phyloP scores from a whole-genome alignment of 2,113 vertebrate genomes.

The Rhadina sibilatrix region DNA sequence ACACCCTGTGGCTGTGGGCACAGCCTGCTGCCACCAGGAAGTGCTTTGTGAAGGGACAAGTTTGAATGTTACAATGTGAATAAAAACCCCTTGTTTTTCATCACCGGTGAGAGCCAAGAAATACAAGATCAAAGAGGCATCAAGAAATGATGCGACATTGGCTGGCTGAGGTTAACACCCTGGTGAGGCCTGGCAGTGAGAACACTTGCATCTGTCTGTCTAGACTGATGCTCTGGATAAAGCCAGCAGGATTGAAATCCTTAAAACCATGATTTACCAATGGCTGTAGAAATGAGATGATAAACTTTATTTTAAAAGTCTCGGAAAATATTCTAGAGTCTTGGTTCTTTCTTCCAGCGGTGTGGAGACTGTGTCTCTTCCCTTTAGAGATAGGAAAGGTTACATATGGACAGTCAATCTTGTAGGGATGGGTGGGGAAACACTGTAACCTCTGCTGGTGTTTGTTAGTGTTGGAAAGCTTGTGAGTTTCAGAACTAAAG shows the following conservation, averaged over 20 bases:
- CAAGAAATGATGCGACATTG: fast-evolving
- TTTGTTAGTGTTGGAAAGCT: background rate
- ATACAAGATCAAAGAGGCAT: background rate
- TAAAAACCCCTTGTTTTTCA: background rate
- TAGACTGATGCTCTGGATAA: background rate
- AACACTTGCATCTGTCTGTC: background rate
- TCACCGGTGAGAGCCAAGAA: background rate
- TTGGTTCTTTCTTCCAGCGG: background rate
- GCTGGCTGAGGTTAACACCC: background rate
- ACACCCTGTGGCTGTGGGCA: background rate
- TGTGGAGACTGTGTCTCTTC: background rate
- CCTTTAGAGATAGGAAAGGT: background rate
- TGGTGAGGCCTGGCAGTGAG: background rate
- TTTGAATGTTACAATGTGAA: fast-evolving
- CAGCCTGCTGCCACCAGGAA: background rate
- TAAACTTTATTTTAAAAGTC: background rate
- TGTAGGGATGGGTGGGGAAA: fast-evolving
- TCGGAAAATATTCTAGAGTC: background rate
- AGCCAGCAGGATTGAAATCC: background rate
- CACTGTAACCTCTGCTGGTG: background rate
- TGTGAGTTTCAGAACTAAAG: background rate
- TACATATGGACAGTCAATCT: background rate
- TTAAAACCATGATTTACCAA: background rate
- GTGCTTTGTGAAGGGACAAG: background rate
- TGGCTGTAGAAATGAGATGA: background rate